Evolutionary conservation across 2,888 invertebrate species (phyloP), one percentile per base, ranked within the genome.

Genomic region (Nemapogon koenigi): DNA sequence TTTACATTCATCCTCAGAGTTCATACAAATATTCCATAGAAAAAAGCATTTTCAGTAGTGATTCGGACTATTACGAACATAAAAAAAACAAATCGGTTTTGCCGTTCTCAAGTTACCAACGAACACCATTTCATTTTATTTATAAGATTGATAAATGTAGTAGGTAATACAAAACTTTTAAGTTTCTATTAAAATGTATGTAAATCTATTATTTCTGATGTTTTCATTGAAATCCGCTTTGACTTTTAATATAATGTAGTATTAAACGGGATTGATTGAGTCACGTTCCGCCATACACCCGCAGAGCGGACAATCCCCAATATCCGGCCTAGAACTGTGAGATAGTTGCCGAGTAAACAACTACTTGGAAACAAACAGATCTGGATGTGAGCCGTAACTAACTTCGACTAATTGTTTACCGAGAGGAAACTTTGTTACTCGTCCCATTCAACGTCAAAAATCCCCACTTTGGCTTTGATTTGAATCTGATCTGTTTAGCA

Each of bases 251-350:
- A 47, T 50, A 50, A 50, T 31, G 14, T 16, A 16, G 47, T 52
- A 49, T 45, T 50, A 59, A 55, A 50, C 51, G 49, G 51, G 51
- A 52, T 50, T 51, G 50, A 56, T 50, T 51, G 49, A 46, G 44
- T 45, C 47, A 55, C 56, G 59, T 58, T 62, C 57, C 36, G 14
- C 52, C 59, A 59, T 56, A 59, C 64, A 62, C 71, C 70, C 75
- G 70, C 59, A 16, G 19, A 18, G 15, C 7, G 19, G 33, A 57
- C 60, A 55, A 55, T 56, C 55, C 55, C 61, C 70, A 71, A 75
- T 73, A 72, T 75, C 75, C 75, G 68, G 66, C 49, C 48, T 53
- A 56, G 55, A 59, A 62, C 66, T 65, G 66, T 62, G 65, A 26
- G 37, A 62, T 63, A 58, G 57, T 52, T 54, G 40, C 18, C 35